Evolutionary conservation across 2,113 vertebrate genomes (phyloP).

Genomic region (Leptosomus discolor): DNA sequence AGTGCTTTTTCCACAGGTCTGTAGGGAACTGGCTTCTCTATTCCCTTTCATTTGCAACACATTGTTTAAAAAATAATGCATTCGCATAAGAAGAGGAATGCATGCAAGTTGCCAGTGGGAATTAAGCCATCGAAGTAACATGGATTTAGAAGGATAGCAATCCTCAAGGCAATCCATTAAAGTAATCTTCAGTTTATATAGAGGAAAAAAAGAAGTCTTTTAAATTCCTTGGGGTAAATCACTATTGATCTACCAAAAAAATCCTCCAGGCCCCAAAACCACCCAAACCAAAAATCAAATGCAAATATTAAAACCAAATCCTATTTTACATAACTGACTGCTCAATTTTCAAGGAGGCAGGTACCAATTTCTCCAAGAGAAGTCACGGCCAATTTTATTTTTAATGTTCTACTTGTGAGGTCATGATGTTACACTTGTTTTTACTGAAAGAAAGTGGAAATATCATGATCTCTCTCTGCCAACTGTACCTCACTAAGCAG

Average conservation of each 20-base stretch:
- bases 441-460: neutral
- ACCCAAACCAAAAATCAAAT: neutral
- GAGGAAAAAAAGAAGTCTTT: neutral
- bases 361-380: neutral
- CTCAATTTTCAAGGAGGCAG: neutral
- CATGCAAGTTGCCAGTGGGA: neutral
- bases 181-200: neutral
- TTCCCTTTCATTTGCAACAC: neutral
- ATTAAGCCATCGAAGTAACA: neutral
- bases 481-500: neutral
- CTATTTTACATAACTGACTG: neutral
- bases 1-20: neutral
- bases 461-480: neutral
- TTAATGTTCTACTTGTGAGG: neutral
- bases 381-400: neutral
- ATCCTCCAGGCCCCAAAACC: neutral
- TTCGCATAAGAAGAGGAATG: neutral
- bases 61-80: slow-evolving; percentile 19
- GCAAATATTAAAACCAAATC: neutral
- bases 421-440: neutral
- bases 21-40: neutral
- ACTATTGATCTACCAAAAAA: neutral
- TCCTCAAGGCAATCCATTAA: neutral
- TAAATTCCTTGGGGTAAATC: neutral
- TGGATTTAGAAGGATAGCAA: neutral